A percentile compares a stretch with the other conserved stretches of the same genome.
phyloP scores from a whole-genome alignment of 2,888 invertebrate genomes.

The Acleris holmiana region DNA sequence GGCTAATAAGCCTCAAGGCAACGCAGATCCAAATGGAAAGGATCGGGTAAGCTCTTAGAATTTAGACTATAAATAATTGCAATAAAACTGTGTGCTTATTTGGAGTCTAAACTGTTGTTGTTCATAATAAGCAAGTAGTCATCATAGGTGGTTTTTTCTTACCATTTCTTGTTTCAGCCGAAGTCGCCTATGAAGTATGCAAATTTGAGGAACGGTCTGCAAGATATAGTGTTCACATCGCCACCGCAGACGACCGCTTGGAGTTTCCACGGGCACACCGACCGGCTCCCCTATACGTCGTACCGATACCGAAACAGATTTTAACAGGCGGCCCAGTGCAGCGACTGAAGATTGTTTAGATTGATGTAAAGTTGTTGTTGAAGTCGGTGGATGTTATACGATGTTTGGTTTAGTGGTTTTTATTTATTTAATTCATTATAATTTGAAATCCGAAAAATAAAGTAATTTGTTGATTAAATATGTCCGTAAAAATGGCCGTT shows the following conservation, averaged over 20 bases:
- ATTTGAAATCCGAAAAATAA: conserved; percentile 20
- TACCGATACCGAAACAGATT: conserved; percentile 39
- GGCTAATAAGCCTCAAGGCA: conserved; percentile 47
- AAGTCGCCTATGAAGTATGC: conserved; percentile 40
- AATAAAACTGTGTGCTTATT: too few relatives aligned
- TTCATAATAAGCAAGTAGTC: too few relatives aligned
- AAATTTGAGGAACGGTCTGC: conserved; percentile 69
- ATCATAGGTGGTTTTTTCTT: background rate
- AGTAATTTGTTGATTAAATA: conserved; percentile 13
- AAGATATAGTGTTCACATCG: conserved; percentile 68
- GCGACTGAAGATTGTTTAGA: background rate
- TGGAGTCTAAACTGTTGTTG: too few relatives aligned
- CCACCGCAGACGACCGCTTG: conserved; percentile 66
- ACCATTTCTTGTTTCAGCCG: conserved; percentile 45
- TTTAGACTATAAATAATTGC: too few relatives aligned
- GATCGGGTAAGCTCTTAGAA: conserved; percentile 43
- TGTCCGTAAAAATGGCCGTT: too few relatives aligned
- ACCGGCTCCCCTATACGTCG: conserved; percentile 40
- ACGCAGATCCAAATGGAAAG: conserved; percentile 33
- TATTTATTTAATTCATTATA: conserved; percentile 7
- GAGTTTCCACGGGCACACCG: conserved; percentile 66
- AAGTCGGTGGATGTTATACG: conserved; percentile 21
- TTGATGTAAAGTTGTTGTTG: conserved; percentile 20
- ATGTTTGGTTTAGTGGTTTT: conserved; percentile 12
- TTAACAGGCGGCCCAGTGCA: conserved; percentile 33